Base-by-base conservation (phyloP, 2,888 invertebrate genomes). In the Apotomis capreana region DNA sequence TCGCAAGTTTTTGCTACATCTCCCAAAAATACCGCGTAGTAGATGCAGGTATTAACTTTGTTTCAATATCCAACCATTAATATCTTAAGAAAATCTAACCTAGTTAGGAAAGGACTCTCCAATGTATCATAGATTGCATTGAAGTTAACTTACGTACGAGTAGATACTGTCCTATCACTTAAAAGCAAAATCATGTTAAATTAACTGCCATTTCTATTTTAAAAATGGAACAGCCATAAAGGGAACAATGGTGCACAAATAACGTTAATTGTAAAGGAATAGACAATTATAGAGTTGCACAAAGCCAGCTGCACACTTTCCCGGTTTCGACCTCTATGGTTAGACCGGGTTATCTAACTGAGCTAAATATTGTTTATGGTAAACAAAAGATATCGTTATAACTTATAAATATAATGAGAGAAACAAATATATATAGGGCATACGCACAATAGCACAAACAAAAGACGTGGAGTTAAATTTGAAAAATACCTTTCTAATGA, bases 271-370 rank as follows among this genome's bases (percentile, higher is more conserved):
- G 58, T 72, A 63, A 26, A 59, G 72, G 68, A 58, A 72, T 72
- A 68, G 68, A 72, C 63, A 72, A 72, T 72, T 68, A 71, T 62
- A 68, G 67, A 67, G 68, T 72, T 72, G 68, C 68, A 58, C 68
- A 62, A 68, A 68, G 63, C 44, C 72, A 72, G 72, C 72, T 72
- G 72, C 62, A 55, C 15, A 44, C 68, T 72, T 68, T 68, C 68
- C 63, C 58, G 65, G 8, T 40, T 54, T 13, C 64, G 44, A 44
- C 49, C n/a, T 55, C 55, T 65, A 46, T 57, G 65, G 65, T 46
- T 46, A 8, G 54, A 46, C 37, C 36, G 12, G 12, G 37, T 65
- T 65, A 65, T 55, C 55, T 57, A 65, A 65, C 54, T 9, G 13
- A 26, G 26, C 8, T 52, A 4, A n/a, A 13, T 49, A 26, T 64